phyloP scores from a whole-genome alignment of 2,113 vertebrate species.

The Myiozetetes cayanensis region DNA sequence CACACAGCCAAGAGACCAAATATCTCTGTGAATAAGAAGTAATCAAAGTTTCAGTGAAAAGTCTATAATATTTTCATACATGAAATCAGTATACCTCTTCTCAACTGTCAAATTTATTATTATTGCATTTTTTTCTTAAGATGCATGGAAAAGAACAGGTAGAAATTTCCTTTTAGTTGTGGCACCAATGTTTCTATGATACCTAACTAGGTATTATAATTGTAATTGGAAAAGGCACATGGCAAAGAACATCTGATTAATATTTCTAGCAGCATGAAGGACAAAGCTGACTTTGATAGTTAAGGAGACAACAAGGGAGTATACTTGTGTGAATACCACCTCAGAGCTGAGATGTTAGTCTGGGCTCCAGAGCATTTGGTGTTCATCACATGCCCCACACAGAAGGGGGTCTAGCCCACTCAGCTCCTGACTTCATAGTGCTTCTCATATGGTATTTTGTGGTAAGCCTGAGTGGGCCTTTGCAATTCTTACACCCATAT shows the following conservation, averaged over 20 bases:
- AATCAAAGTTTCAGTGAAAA: slow-evolving; percentile 19
- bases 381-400: not conserved
- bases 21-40: slow-evolving; percentile 77
- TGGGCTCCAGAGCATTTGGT: not conserved
- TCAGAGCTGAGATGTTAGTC: not conserved
- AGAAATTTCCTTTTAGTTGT: not conserved
- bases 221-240: not conserved
- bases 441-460: not conserved
- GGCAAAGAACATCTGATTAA: not conserved
- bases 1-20: slow-evolving; percentile 92
- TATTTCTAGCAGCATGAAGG: not conserved
- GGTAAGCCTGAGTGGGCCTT: not conserved
- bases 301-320: not conserved
- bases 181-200: not conserved
- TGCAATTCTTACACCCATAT: not conserved
- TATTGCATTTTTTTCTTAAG: not conserved
- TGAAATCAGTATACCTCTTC: not conserved
- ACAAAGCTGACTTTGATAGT: not conserved
- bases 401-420: not conserved
- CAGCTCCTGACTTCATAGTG: not conserved
- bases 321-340: not conserved
- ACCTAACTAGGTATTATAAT: not conserved
- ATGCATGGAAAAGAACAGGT: not conserved
- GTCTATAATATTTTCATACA: not conserved
- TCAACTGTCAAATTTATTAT: not conserved